Evolutionary conservation across 2,113 vertebrate genomes (phyloP).

Genomic region (Chaetops frenatus): DNA sequence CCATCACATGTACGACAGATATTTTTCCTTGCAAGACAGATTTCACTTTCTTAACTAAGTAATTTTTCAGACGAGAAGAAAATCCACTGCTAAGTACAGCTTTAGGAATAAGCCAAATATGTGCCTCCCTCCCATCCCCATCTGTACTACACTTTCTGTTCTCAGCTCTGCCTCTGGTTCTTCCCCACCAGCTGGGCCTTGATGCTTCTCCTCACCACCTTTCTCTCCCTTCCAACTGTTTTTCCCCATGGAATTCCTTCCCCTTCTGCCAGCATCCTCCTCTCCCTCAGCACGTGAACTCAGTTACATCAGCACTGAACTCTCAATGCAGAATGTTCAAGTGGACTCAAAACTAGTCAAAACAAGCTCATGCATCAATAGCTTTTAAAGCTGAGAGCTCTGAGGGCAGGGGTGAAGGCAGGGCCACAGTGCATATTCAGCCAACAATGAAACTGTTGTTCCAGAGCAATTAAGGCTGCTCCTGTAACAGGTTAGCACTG

Average conservation of each 20-base stretch:
- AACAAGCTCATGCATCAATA: conserved; percentile 35
- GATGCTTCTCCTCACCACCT: not conserved
- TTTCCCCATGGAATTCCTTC: not conserved
- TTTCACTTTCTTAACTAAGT: not conserved
- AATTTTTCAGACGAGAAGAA: not conserved
- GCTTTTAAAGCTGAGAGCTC: conserved; percentile 33
- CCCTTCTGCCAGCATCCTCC: not conserved
- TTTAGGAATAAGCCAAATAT: not conserved
- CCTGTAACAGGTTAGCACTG: not conserved
- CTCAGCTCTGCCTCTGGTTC: not conserved
- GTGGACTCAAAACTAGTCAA: not conserved
- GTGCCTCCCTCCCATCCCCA: not conserved
- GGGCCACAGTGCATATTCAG: not conserved
- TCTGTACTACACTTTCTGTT: not conserved
- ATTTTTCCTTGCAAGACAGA: not conserved
- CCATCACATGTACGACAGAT: not conserved
- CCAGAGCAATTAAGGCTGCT: not conserved
- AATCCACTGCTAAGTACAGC: not conserved
- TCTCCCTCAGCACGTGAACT: not conserved
- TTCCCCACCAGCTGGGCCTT: not conserved
- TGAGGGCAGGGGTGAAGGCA: not conserved
- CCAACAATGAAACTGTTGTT: conserved; percentile 24
- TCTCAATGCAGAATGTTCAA: not conserved
- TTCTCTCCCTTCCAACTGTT: not conserved
- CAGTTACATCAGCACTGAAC: conserved; percentile 8